Evolutionary conservation across 1,140 invertebrate genomes (phyloP), one percentile per base, ranked within the genome.

Genomic region (Drosophila nannoptera): DNA sequence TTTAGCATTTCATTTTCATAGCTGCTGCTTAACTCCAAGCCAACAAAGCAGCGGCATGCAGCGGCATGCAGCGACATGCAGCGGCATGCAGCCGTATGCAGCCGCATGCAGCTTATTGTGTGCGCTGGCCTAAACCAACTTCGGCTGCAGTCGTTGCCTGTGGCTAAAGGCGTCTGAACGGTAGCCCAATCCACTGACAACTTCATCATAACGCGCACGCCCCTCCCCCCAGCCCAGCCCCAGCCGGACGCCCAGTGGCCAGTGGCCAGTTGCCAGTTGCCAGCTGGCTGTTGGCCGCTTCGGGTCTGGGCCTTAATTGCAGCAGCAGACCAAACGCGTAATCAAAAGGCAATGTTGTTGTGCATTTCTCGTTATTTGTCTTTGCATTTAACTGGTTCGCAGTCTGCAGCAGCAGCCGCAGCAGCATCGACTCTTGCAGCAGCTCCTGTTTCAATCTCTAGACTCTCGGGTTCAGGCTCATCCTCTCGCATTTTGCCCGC

Each of bases 101-200:
- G 52, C 42, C 36, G 31, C 63, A 61, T 72, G 78, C 49, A 12
- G 7, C 31, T 9, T 11, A 74, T 71, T 81, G 71, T 61, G 56
- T 40, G 29, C 2, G 9, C 2, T 9, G 36, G 45, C 46, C 50
- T 55, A 83, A 82, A 78, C 70, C 78, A 78, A 82, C 75, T 43
- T 14, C 6, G 12, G 4, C 40, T 43, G 12, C n/a, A 5, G 40
- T 1, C 72, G 52, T 40, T 54, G 49, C 49, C 11, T 54, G 7
- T 12, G 52, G 33, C 40, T 50, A 77, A 16, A 46, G 56, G 7
- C 35, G 16, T 48, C 54, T 55, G 73, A 70, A 84, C 80, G 69
- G 80, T 84, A 84, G 80, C 80, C 49, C 59, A 62, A 45, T 45
- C 66, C 80, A 86, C 81, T 84, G 80, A 84, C 80, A 84, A 84